These are phyloP conservation scores for Paralinhomoeus sp. DNA, from an alignment of 2,888 invertebrate genomes.

Conservation along the genomic window DNA sequence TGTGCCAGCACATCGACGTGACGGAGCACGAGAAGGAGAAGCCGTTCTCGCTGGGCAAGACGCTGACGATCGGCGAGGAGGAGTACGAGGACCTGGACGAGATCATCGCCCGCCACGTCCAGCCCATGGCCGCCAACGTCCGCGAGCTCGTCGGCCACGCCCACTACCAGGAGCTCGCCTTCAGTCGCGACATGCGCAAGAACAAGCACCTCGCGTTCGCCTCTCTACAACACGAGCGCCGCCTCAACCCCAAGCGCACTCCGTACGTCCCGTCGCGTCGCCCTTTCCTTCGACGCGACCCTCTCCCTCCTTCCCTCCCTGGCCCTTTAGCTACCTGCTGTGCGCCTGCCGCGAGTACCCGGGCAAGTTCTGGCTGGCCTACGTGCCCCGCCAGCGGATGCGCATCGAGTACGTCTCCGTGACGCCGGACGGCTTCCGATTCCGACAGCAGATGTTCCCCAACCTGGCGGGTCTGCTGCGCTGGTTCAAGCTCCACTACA, in stretches of 20 bases:
- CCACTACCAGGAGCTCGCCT: slow-evolving; percentile 46
- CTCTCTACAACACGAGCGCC: slow-evolving; percentile 60
- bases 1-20: slow-evolving; percentile 87
- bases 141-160: slow-evolving; percentile 72
- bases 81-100: slow-evolving; percentile 97
- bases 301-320: too few relatives aligned
- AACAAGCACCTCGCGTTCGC: slow-evolving; percentile 62
- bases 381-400: slow-evolving; percentile 58
- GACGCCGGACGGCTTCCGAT: slow-evolving; percentile 72
- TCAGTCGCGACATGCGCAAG: slow-evolving; percentile 15
- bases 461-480: slow-evolving; percentile 53
- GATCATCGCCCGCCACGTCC: slow-evolving; percentile 84
- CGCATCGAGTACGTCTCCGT: slow-evolving; percentile 78
- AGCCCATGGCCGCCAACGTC: slow-evolving; percentile 81
- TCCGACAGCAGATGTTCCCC: slow-evolving; percentile 64
- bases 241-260: slow-evolving; percentile 34
- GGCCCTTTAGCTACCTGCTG: slow-evolving; percentile 15
- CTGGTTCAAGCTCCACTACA: slow-evolving; percentile 95
- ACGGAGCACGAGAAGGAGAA: slow-evolving; percentile 87
- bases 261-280: slow-evolving; percentile 8
- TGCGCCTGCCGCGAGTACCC: slow-evolving; percentile 26
- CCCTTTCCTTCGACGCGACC: background rate
- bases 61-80: slow-evolving; percentile 51
- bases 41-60: slow-evolving; percentile 69
- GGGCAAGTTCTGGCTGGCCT: slow-evolving; percentile 77